Conservation (phyloP, 1,140 invertebrate species). For the Bombus soroeensis region DNA sequence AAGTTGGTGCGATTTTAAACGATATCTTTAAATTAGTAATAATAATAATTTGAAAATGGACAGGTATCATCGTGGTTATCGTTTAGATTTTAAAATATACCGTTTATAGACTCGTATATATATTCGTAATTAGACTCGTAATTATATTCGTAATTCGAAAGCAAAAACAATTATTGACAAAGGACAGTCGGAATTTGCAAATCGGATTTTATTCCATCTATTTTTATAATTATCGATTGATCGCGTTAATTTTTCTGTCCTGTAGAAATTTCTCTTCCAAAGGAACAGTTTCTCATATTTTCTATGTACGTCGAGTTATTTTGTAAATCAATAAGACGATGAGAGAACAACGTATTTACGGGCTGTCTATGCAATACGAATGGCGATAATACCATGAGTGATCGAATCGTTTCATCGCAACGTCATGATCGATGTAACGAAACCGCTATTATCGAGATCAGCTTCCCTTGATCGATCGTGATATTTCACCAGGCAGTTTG, state of each 20-base stretch:
- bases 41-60: too few relatives aligned
- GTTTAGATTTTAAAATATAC: too few relatives aligned
- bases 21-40: too few relatives aligned
- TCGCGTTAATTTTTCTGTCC: too few relatives aligned
- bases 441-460: not conserved
- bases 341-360: not conserved
- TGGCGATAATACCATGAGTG: conserved; percentile 8
- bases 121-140: too few relatives aligned
- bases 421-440: conserved; percentile 2
- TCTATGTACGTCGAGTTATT: too few relatives aligned
- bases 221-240: not conserved
- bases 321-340: not conserved
- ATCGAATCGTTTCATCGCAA: not conserved
- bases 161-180: too few relatives aligned
- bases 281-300: not conserved
- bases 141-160: too few relatives aligned
- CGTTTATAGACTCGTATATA: too few relatives aligned
- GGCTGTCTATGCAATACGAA: not conserved
- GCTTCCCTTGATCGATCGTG: not conserved
- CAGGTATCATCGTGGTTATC: too few relatives aligned
- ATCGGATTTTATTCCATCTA: not conserved
- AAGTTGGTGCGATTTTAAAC: not conserved
- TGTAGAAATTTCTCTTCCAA: too few relatives aligned
- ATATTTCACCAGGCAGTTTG: not conserved
- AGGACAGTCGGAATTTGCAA: not conserved